phyloP scores from a whole-genome alignment of 2,888 invertebrate species.

The Caenorhabditis plicata region DNA sequence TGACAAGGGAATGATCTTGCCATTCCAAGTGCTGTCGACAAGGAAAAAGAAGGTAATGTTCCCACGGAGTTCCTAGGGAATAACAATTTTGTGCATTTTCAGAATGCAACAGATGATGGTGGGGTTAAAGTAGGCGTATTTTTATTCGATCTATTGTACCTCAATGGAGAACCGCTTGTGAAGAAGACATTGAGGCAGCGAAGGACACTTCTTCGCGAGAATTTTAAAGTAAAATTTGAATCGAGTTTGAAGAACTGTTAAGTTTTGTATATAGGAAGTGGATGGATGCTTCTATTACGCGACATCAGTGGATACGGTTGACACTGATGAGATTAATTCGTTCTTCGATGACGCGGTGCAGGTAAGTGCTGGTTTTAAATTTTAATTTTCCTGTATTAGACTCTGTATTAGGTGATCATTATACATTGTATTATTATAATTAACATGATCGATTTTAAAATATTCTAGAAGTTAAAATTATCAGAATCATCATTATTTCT shows the following conservation, averaged over 20 bases:
- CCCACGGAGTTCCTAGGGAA: neutral
- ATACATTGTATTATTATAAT: too few relatives aligned
- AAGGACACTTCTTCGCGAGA: constrained; percentile 68
- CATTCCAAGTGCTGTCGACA: constrained; percentile 92
- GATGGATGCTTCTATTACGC: constrained; percentile 86
- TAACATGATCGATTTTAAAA: too few relatives aligned
- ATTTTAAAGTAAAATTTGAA: constrained; percentile 23
- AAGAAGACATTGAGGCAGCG: constrained; percentile 77
- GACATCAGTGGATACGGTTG: constrained; percentile 78
- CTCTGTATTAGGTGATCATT: too few relatives aligned
- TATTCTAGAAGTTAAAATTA: too few relatives aligned
- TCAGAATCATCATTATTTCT: too few relatives aligned
- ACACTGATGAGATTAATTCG: constrained; percentile 86
- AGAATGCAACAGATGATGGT: constrained; percentile 77
- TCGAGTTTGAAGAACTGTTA: constrained; percentile 18
- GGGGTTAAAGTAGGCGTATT: constrained; percentile 91
- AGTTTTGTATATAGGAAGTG: constrained; percentile 61
- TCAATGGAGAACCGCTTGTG: constrained; percentile 85
- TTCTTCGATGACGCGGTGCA: constrained; percentile 91
- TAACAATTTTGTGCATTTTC: neutral
- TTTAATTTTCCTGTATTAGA: too few relatives aligned
- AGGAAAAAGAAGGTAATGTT: constrained; percentile 82
- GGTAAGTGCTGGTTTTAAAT: too few relatives aligned
- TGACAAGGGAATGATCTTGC: constrained; percentile 83
- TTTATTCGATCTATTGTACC: constrained; percentile 89